phyloP scores from a whole-genome alignment of 23 tunicate genomes.

The Botrylloides violaceus region DNA sequence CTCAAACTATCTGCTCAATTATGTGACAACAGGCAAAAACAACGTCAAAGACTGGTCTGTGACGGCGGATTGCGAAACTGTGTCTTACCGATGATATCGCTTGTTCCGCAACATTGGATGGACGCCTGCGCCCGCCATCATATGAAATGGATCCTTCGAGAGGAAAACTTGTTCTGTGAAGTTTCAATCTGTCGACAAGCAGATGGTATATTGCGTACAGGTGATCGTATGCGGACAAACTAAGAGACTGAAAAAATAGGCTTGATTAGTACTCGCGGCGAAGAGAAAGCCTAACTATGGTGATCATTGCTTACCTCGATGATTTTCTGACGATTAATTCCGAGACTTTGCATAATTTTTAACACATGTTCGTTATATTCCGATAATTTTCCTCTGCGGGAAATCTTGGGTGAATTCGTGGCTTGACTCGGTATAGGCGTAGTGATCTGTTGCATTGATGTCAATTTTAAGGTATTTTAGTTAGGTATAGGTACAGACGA shows the following conservation, averaged over 20 bases:
- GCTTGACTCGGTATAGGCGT: not conserved
- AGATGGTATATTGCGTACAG: slow-evolving; percentile 81
- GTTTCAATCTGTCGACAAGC: slow-evolving; percentile 68
- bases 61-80: not conserved
- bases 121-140: slow-evolving; percentile 71
- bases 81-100: slow-evolving; percentile 52
- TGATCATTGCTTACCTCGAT: slow-evolving; percentile 40
- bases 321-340: slow-evolving; percentile 63
- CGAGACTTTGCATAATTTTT: slow-evolving; percentile 52
- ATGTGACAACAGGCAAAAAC: no score
- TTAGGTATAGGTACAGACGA: no score
- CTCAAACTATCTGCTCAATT: no score
- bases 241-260: slow-evolving; percentile 37
- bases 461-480: not conserved
- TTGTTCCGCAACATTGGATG: slow-evolving; percentile 86
- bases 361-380: slow-evolving; percentile 80
- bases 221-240: slow-evolving; percentile 63
- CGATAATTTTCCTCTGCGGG: slow-evolving; percentile 40
- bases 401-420: slow-evolving; percentile 11
- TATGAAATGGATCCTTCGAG: slow-evolving; percentile 29
- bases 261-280: not conserved
- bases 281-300: not conserved
- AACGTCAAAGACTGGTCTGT: no score
- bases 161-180: slow-evolving; percentile 74
- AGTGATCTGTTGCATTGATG: slow-evolving; percentile 1